Evolutionary conservation across 2,113 vertebrate genomes (phyloP), one percentile per base, ranked within the genome.

Genomic region (Stercorarius parasiticus): DNA sequence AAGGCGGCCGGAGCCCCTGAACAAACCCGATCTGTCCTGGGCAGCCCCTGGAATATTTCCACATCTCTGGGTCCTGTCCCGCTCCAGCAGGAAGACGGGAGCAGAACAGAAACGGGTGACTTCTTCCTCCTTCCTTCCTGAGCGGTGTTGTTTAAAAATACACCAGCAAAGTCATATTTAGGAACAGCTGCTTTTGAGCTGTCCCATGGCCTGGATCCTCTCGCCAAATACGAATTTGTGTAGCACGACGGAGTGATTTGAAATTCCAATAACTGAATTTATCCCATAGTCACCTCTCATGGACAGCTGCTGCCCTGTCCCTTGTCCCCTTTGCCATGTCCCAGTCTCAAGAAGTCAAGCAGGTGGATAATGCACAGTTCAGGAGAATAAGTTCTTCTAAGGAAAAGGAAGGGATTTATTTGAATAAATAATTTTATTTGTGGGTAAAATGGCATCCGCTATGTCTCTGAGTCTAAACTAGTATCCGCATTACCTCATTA

Each of bases 151-250:
- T 73, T 89, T 80, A 71, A 91, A 86, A 77, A 80, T 56, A 47
- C 13, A 40, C 80, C 61, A 25, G 26, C 27, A 29, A 43, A 81
- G 49, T 52, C 38, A 22, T 34, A 23, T 45, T 82, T 82, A 42
- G 65, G n/a, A 85, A 47, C 32, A 42, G 40, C n/a, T 72, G 74
- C 34, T 70, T 91, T 82, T 52, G 49, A 65, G 29, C 59, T 50
- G 45, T 61, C 27, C 26, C 38, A 14, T 69, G 50, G 61, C 27
- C 34, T 62, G 50, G 20, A 29, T 43, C 12, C 10, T 72, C 7
- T 66, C 2, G 0, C 6, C 27, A 62, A 80, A 83, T 23, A 52
- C 2, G 0, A 25, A 42, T 65, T 18, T 66, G 27, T 30, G 29
- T 45, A 79, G 61, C 11, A 13, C 0, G 1, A 25, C 0, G 1